Base-by-base conservation (phyloP, 92 coral and sea anemone species). In the Porites evermanni region DNA sequence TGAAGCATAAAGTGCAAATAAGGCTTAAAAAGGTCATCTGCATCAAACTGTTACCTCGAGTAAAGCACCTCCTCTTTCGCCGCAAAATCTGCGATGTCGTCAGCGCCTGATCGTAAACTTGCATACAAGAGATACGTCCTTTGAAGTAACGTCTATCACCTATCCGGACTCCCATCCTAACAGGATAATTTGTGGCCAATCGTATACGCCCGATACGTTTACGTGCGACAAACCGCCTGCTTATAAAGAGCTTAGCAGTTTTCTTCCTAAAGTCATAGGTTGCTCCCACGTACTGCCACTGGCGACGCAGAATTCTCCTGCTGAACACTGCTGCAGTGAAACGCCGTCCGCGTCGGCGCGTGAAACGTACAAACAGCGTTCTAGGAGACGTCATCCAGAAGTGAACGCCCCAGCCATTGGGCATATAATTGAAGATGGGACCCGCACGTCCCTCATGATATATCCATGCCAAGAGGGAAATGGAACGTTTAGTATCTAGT, bases 401-500 rank as follows among this genome's bases (percentile, higher is more conserved):
- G 81, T 86, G 94, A 29, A 94, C 97, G 24, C 95, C 97, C 92
- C 97, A 89, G 12, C 93, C 95, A 13, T 79, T 80, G 9, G 87
- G 91, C 83, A 78, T 89, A 73, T 94, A 94, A 83, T 79, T 89
- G 64, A 94, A 87, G 78, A 94, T 94, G 66, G 94, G 95, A 9
- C 97, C 97, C 6, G 90, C 78, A 50, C 92, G 77, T 10, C 97
- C 97, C 53, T 72, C 64, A 86, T 89, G 88, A 61, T 89, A 88
- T 69, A 94, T 89, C 97, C 97, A 94, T 5, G 88, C 97, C 23
- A 92, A 75, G 58, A 94, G 78, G 13, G 97, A 91, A 74, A 94
- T 89, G 29, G 95, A 94, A 53, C 79, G 64, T 65, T 89, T 79
- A 32, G 97, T 91, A 74, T 94, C 97, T 52, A 94, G 85, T 47